Base-by-base conservation (phyloP, 2,113 vertebrate genomes). In the Xyliphius kryptos region DNA sequence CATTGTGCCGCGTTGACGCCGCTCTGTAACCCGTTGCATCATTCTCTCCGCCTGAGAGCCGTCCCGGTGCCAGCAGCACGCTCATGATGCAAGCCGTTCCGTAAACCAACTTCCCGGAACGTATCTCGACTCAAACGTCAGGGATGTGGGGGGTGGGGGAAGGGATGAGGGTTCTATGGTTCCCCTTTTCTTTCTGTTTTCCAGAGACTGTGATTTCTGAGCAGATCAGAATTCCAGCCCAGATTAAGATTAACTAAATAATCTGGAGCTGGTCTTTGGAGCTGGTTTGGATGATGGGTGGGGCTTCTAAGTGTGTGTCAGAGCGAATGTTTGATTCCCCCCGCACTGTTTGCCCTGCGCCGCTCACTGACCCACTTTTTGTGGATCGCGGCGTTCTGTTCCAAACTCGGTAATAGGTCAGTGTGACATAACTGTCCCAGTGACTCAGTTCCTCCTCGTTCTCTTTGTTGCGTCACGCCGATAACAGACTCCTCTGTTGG, bases 11-110 rank as follows among this genome's bases (percentile, higher is more conserved):
- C 32, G 15, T 20, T 16, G 55, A 66, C 64, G 59, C 53, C 22
- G 20, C 65, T 65, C 46, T 36, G 8, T 6, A 15, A 46, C 32
- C 13, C 56, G 66, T 73, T 73, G 61, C 71, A 65, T 73, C 71
- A 69, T 48, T 48, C 61, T 52, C 26, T 47, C 38, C 15, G 40
- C 26, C 21, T 19, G 46, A 57, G 56, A 26, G 2, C 47, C 58
- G 15, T 36, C 58, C 48, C 59, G 16, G 54, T 4, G n/a, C 14
- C 59, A 56, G 47, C 63, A 66, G 43, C 38, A 16, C 14, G 5
- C 6, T 12, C 2, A 20, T 62, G 52, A 44, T 59, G 63, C 53
- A 65, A 65, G 53, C 17, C 3, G 5, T 2, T 2, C 47, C 37
- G 50, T n/a, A n/a, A n/a, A n/a, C 20, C 10, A 12, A 21, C n/a